Evolutionary conservation across 2,113 vertebrate species (phyloP), one percentile per base, ranked within the genome.

Genomic region (Nesogale talazaci): DNA sequence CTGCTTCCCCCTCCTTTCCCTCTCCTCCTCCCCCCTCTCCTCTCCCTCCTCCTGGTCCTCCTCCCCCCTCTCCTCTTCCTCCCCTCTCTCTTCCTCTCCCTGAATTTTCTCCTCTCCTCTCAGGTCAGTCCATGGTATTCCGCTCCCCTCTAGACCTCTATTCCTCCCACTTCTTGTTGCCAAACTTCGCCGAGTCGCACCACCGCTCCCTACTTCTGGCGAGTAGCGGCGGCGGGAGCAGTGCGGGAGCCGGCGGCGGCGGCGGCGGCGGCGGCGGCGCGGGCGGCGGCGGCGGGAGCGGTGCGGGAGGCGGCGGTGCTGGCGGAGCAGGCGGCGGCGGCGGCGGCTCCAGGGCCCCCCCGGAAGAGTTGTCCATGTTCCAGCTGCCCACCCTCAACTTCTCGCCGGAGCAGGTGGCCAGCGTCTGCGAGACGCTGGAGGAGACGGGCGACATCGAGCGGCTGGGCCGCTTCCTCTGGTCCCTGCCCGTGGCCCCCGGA

Each of bases 321-420:
- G 98, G 98, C 98, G 98, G 98, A 98, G 98, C 98, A 98, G 98
- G 99, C 97, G 98, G 98, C 98, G 86, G 96, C 94, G 98, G 98
- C 96, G 98, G 98, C 97, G 97, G 97, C 98, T 98, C 98, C 95
- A 97, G 98, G 96, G 98, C 98, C 98, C 99, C 99, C 98, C 99
- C 98, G 98, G 99, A 99, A 99, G 99, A 99, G 98, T 98, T 99
- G 99, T 99, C 99, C 98, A 99, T 99, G 99, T 99, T 99, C 99
- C 99, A 99, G 98, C 99, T 99, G 99, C 99, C 99, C 97, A 99
- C 99, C 93, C 99, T 99, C 99, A 99, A 99, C 99, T 99, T 99
- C 98, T 99, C 99, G 98, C 99, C 99, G 99, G 99, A 99, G 99
- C 99, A 99, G 98, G 99, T 99, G 99, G 99, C 99, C 98, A 99